Conservation (phyloP, 2,888 invertebrate species). For the Temnothorax ravouxi region DNA sequence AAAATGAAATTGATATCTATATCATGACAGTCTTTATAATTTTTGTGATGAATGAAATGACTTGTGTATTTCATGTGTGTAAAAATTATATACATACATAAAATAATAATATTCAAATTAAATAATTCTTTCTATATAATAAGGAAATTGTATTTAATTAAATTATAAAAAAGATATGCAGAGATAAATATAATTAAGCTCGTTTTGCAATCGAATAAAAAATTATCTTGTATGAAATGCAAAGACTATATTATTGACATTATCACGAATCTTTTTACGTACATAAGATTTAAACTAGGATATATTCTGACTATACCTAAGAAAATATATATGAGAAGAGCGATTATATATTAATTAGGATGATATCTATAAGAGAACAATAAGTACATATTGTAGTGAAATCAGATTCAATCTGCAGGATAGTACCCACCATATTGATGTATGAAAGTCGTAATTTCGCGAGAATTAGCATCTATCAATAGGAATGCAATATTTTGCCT, state of each 20-base stretch:
- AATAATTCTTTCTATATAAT: conserved; percentile 3
- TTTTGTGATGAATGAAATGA: neutral
- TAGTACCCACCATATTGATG: conserved; percentile 78
- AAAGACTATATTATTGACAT: neutral
- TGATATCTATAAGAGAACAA: neutral
- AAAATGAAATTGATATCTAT: conserved; percentile 4
- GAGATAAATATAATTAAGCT: neutral
- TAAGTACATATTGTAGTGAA: neutral
- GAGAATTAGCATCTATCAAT: conserved; percentile 84
- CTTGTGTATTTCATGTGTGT: neutral
- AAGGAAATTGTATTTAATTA: conserved; percentile 24
- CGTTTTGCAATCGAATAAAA: conserved; percentile 25
- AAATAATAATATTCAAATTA: neutral
- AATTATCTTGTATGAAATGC: conserved; percentile 37
- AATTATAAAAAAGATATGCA: neutral
- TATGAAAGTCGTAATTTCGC: conserved; percentile 80
- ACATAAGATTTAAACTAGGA: neutral
- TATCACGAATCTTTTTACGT: neutral
- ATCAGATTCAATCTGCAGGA: conserved; percentile 12
- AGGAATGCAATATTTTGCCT: conserved; percentile 87
- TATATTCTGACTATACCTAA: neutral
- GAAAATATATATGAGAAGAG: neutral
- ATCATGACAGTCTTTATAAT: neutral
- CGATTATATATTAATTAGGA: conserved; percentile 14
- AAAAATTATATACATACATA: neutral